Evolutionary conservation across 2,888 invertebrate species (phyloP).

Genomic region (Drosophila kuntzei): DNA sequence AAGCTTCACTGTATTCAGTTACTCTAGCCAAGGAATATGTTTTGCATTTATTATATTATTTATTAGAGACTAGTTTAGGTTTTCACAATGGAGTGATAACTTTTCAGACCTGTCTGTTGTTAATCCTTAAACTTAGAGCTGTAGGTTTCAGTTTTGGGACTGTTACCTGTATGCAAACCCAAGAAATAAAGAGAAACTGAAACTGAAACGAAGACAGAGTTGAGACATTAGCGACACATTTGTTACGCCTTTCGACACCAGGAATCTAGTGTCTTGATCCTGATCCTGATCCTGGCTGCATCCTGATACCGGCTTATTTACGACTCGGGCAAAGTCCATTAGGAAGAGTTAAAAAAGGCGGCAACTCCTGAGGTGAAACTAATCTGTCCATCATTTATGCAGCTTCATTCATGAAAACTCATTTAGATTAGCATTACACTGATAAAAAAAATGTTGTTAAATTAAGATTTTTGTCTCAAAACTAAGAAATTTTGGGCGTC

Average conservation of each 20-base stretch:
- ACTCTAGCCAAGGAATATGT: not conserved
- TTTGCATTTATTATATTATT: not conserved
- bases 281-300: not conserved
- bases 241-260: constrained; percentile 45
- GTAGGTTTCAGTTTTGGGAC: not conserved
- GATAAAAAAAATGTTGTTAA: too few species aligned
- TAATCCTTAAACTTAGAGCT: constrained; percentile 1
- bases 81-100: constrained; percentile 13
- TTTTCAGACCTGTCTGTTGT: constrained; percentile 5
- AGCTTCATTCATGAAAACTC: constrained; percentile 13
- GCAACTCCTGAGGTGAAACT: constrained; percentile 15
- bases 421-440: constrained; percentile 40
- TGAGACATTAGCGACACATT: constrained; percentile 41
- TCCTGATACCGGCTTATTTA: constrained; percentile 32
- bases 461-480: too few species aligned
- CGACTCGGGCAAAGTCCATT: constrained; percentile 22
- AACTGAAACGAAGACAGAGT: constrained; percentile 14
- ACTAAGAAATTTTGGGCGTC: too few species aligned
- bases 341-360: constrained; percentile 12
- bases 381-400: constrained; percentile 5
- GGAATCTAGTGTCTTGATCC: not conserved
- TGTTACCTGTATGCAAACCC: constrained; percentile 23
- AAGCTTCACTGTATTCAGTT: too few species aligned
- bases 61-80: constrained; percentile 34
- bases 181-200: not conserved